Evolutionary conservation across 2,888 invertebrate genomes (phyloP), one percentile per base, ranked within the genome.

Genomic region (Acanthococcus lagerstroemiae): DNA sequence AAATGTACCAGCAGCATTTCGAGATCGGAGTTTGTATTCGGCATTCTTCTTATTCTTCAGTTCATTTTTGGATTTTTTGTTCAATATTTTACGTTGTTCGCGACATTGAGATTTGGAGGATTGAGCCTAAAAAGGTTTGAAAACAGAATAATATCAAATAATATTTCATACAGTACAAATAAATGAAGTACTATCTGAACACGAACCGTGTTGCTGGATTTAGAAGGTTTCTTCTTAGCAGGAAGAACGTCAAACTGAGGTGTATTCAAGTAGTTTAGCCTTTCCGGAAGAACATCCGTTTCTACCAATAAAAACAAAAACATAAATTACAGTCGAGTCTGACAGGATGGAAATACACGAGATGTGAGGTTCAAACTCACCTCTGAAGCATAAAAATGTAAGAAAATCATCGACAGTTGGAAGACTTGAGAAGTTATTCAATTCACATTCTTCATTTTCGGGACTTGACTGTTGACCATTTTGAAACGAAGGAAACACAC

Each of bases 401-500:
- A 91, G 76, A 74, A 91, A 91, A 75, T 91, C 90, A 78, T 90
- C 89, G 1, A 90, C 88, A 73, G 87, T 87, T 24, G 90, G 88
- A 72, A 87, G 37, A 63, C 52, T 63, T 22, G 63, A 63, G 25
- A 79, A 63, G 22, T 52, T 63, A 63, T 63, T 63, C 44, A 63
- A 52, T 63, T 63, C 63, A 54, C 63, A 52, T 24, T 54, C 63
- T 15, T 63, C 37, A n/a, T 25, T 54, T 12, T 63, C 54, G 22
- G 30, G 12, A 9, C 54, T 55, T 27, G 48, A 66, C 5, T 25
- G 21, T 65, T 37, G 60, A 27, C 48, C n/a, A n/a, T n/a, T n/a
- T n/a, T n/a, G n/a, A n/a, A n/a, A 50, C 44, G 55, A 30, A 21
- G 44, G 26, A n/a, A 17, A 22, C 9, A 45, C 44, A 4, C 45